Percentiles rank a stretch among this genome's conserved stretches.
phyloP scores from a whole-genome alignment of 2,888 invertebrate genomes.

The Eupithecia abbreviata region DNA sequence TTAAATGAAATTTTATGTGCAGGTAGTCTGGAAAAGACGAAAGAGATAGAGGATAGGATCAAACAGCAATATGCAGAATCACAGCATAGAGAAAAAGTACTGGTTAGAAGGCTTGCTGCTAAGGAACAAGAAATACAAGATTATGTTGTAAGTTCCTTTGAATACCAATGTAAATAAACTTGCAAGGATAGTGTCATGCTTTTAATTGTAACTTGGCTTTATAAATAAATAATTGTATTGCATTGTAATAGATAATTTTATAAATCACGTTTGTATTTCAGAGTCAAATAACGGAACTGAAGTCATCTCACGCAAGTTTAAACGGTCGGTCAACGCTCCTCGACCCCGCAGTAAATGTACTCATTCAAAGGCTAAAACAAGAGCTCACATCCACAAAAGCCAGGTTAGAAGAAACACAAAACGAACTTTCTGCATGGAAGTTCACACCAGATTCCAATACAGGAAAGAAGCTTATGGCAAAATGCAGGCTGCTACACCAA shows the following conservation, averaged over 20 bases:
- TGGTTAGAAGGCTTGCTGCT: slow-evolving; percentile 95
- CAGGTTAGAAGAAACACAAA: slow-evolving; percentile 97
- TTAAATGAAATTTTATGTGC: slow-evolving; percentile 53
- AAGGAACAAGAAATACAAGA: slow-evolving; percentile 99
- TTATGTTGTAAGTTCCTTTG: slow-evolving; percentile 89
- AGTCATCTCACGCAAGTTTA: slow-evolving; percentile 93
- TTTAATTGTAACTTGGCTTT: not conserved
- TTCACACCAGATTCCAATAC: slow-evolving; percentile 99
- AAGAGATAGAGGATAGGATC: slow-evolving; percentile 91
- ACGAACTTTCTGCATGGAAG: slow-evolving; percentile 99
- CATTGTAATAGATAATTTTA: not conserved
- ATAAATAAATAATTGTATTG: too few species aligned
- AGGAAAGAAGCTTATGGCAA: slow-evolving; percentile 98
- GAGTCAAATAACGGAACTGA: slow-evolving; percentile 97
- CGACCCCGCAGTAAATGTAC: slow-evolving; percentile 97
- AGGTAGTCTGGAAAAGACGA: slow-evolving; percentile 89
- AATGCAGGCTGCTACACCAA: slow-evolving; percentile 96
- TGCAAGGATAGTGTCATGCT: not conserved
- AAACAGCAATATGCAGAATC: slow-evolving; percentile 93
- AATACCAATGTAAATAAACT: slow-evolving; percentile 2
- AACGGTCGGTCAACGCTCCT: slow-evolving; percentile 88
- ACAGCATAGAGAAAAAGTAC: slow-evolving; percentile 94
- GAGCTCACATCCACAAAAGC: slow-evolving; percentile 95
- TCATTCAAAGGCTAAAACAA: slow-evolving; percentile 94
- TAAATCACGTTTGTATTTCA: slow-evolving; percentile 65